Base-by-base conservation (phyloP, 2,797 vertebrate species). In the Cynopterus sphinx region DNA sequence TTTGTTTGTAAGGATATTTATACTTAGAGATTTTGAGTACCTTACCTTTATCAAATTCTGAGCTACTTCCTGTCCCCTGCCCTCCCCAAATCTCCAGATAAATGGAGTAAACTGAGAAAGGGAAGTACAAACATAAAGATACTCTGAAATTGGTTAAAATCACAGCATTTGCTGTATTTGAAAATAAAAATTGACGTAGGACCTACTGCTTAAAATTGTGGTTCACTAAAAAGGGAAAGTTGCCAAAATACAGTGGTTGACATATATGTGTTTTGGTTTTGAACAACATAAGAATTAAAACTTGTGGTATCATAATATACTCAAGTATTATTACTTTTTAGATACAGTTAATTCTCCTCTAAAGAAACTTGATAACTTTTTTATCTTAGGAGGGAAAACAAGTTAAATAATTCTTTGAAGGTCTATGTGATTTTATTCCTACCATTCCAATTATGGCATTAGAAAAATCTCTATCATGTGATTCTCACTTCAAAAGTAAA, bases 271-370 rank as follows among this genome's bases (percentile, higher is more conserved):
- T 71, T 95, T 51, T 91, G 41, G 26, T 81, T 93, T 88, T 95
- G 73, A 74, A 49, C 22, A 70, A 53, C 9, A 7, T 68, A 63
- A 70, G 59, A 59, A 67, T 82, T 82, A 87, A 85, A 75, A 59
- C 73, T 57, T 85, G 46, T 55, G 1, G 6, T 89, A 28, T 77
- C 24, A 46, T 63, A 65, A 51, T 73, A 59, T 68, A 49, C 41
- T 87, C 22, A 91, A 46, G 24, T 79, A 49, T 91, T 89, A 55
- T 86, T 68, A 87, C 39, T 57, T 85, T 96, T 70, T 93, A 97
- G 67, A 21, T 57, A 46, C 3, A 78, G 31, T 77, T 71, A 70
- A 55, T 93, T 95, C 57, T 49, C 70, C 11, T 87, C 17, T 75
- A 63, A 75, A 57, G 51, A 82, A 94, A 82, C 51, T 28, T 79